Evolutionary conservation across 2,888 invertebrate species (phyloP).

Genomic region (Uropetala carovei): DNA sequence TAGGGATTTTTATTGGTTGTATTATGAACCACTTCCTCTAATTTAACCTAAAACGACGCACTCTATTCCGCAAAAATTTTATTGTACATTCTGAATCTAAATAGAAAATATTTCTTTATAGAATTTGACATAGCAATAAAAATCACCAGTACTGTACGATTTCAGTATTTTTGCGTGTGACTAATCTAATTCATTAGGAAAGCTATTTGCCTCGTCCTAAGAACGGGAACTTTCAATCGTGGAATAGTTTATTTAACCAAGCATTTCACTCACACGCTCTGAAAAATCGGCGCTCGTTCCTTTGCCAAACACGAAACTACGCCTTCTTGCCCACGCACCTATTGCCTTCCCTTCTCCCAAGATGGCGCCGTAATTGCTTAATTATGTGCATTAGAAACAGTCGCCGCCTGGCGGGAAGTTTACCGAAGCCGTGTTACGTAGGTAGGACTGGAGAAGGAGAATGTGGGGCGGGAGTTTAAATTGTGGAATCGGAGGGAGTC

Average conservation of each 20-base stretch:
- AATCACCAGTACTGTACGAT: too few relatives aligned
- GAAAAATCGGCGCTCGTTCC: neutral
- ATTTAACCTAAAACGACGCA: too few relatives aligned
- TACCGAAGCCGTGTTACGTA: neutral
- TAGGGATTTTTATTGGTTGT: too few relatives aligned
- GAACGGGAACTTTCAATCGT: neutral
- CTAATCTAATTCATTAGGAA: too few relatives aligned
- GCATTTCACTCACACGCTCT: neutral
- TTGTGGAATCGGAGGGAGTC: neutral
- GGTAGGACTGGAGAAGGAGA: neutral
- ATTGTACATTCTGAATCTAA: too few relatives aligned
- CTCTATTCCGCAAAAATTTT: too few relatives aligned
- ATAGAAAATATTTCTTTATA: too few relatives aligned
- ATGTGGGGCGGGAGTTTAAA: neutral
- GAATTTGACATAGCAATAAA: too few relatives aligned
- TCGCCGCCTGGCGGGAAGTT: slow-evolving; percentile 55
- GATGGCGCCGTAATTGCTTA: slow-evolving; percentile 52
- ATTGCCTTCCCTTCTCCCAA: neutral
- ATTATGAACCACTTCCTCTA: too few relatives aligned
- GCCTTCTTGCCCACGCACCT: neutral
- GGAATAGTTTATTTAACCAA: slow-evolving; percentile 17
- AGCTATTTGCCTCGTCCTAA: too few relatives aligned
- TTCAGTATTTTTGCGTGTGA: too few relatives aligned
- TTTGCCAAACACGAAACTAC: neutral
- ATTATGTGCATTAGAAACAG: slow-evolving; percentile 63